A percentile compares a stretch with the other conserved stretches of the same genome.
Conservation (phyloP, 2,888 invertebrate genomes). For the Scaptodrosophila latifasciaeformis region DNA sequence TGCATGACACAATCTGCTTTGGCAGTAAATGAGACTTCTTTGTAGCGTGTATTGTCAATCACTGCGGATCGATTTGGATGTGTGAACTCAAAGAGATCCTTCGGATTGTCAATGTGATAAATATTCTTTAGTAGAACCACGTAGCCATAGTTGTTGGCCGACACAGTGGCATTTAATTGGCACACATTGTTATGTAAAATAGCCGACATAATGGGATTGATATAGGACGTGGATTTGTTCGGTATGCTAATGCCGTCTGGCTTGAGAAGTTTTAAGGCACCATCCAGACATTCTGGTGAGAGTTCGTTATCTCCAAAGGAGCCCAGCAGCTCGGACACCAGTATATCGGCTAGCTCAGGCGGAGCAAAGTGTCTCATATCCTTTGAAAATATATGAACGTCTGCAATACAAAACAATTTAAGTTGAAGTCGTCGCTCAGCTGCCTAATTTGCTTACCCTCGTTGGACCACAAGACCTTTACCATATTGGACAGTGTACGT, state of each 20-base stretch:
- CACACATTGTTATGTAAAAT: conserved; percentile 88
- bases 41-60: conserved; percentile 85
- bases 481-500: conserved; percentile 85
- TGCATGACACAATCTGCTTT: conserved; percentile 88
- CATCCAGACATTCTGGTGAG: conserved; percentile 97
- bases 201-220: conserved; percentile 94
- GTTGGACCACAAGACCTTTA: conserved; percentile 85
- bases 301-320: conserved; percentile 99
- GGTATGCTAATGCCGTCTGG: conserved; percentile 95
- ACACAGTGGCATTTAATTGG: conserved; percentile 49
- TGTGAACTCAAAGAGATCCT: conserved; percentile 85
- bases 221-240: conserved; percentile 88
- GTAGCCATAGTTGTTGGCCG: conserved; percentile 85
- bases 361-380: conserved; percentile 91
- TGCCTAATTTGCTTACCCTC: conserved; percentile 70
- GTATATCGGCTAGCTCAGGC: conserved; percentile 92
- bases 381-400: conserved; percentile 85
- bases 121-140: conserved; percentile 83
- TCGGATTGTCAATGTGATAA: conserved; percentile 71
- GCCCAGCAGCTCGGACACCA: conserved; percentile 95
- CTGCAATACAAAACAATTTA: conserved; percentile 43
- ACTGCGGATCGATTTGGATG: conserved; percentile 88
- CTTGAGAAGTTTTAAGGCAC: conserved; percentile 90
- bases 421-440: no score
- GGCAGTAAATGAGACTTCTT: conserved; percentile 81